A percentile compares a stretch with the other conserved stretches of the same genome.
These are phyloP conservation scores for Magallana angulata DNA, from an alignment of 1,140 invertebrate genomes.

Conservation along the genomic window DNA sequence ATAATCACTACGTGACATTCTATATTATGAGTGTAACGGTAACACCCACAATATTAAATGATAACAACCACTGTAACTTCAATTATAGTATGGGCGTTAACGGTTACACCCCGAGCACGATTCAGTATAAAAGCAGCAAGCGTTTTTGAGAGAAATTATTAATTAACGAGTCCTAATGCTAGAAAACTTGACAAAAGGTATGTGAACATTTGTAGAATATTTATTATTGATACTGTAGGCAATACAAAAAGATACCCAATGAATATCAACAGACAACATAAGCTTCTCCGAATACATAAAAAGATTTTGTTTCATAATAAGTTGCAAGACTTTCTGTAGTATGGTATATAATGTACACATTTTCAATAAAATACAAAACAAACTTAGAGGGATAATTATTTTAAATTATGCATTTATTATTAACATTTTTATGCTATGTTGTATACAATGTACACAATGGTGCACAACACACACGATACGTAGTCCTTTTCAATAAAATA, in stretches of 20 bases:
- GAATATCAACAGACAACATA: slow-evolving; percentile 6
- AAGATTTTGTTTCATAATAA: no score
- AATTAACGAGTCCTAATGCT: slow-evolving; percentile 3
- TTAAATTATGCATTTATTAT: no score
- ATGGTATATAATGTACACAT: no score
- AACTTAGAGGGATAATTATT: no score
- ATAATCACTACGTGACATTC: no score
- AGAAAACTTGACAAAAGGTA: slow-evolving; percentile 33
- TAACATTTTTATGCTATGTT: no score
- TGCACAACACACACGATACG: no score
- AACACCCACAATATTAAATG: not conserved
- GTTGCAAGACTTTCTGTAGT: no score
- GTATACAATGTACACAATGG: no score
- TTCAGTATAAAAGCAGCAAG: slow-evolving; percentile 24
- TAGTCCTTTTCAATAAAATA: no score
- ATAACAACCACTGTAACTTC: slow-evolving; percentile 11
- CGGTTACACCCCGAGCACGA: slow-evolving; percentile 13
- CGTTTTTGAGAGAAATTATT: not conserved
- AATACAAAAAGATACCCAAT: not conserved
- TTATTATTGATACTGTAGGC: not conserved
- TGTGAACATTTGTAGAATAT: slow-evolving; percentile 20
- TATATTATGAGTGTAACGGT: not conserved
- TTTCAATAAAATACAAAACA: no score
- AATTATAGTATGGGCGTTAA: not conserved
- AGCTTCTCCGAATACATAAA: no score